Evolutionary conservation across 2,113 vertebrate genomes (phyloP).

Genomic region (Coreoperca whiteheadi): DNA sequence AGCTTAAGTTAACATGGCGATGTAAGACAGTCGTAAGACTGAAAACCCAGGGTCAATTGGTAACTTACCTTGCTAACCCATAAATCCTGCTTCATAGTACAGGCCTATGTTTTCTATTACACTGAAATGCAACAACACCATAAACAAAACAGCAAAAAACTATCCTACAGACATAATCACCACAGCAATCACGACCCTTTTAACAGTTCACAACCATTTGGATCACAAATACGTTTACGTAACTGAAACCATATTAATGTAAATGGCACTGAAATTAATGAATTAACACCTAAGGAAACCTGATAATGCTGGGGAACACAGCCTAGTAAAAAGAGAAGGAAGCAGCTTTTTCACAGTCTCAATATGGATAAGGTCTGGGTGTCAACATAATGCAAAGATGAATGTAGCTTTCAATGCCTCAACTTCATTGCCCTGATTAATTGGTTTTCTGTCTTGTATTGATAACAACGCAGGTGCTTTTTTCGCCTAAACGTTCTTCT

Average conservation of each 20-base stretch:
- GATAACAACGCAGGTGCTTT: constrained; percentile 64
- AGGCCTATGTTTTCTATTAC: not conserved
- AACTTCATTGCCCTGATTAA: constrained; percentile 46
- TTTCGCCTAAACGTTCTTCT: constrained; percentile 39
- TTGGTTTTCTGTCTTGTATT: constrained; percentile 67
- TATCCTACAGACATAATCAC: not conserved
- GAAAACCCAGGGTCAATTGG: too few relatives aligned
- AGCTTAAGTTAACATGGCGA: too few relatives aligned
- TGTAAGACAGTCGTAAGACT: too few relatives aligned
- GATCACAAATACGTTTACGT: too few relatives aligned
- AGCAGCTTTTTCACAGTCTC: constrained; percentile 16
- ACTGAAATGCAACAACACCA: not conserved
- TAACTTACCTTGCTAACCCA: too few relatives aligned
- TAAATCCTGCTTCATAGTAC: too few relatives aligned
- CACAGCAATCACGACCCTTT: not conserved
- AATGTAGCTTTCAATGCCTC: constrained; percentile 41
- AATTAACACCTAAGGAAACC: constrained; percentile 5
- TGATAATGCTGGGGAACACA: not conserved
- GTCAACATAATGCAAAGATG: constrained; percentile 39
- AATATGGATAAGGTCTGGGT: constrained; percentile 24
- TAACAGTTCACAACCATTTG: not conserved
- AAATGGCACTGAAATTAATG: not conserved
- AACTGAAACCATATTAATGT: not conserved
- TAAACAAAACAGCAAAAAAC: not conserved
- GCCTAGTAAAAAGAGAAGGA: constrained; percentile 1